Base-by-base conservation (phyloP, 2,888 invertebrate species). In the Drosophila tanythrix region DNA sequence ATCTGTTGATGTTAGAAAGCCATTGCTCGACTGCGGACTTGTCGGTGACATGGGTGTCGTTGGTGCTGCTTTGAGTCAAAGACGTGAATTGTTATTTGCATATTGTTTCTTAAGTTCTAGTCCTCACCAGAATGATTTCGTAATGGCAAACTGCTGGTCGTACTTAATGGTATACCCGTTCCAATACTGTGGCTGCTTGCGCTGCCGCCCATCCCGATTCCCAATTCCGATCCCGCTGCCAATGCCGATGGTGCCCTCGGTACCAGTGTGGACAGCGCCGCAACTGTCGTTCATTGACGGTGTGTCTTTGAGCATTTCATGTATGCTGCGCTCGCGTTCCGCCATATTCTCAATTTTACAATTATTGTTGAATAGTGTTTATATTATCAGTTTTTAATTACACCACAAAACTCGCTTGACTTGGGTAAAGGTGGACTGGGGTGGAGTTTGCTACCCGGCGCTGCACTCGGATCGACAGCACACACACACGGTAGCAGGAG, bases 241-340 rank as follows among this genome's bases (percentile, higher is more conserved):
- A 7, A 58, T 73, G 35, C 70, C 73, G 11, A 72, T 53, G 52
- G 74, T 82, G 35, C 63, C 95, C 87, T 96, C 96, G 13, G 96
- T 96, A 70, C 96, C 96, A 18, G 96, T 95, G 79, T 96, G 96
- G 80, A 96, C 95, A 40, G 96, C 96, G 90, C 95, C 96, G 83
- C 95, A 96, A 79, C 95, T 96, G 89, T 96, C 96, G 79, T 96
- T 96, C 90, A 96, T 94, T 43, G 96, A 95, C 57, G 97, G 96
- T 52, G 97, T 96, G 90, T 97, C 97, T 92, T 97, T 97, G 71
- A 97, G 93, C 97, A 97, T 97, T 94, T 97, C 97, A 92, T 97
- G 97, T 91, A 97, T 97, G 86, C 93, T 93, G 53, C 93, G 89
- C 77, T 93, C 93, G 40, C 93, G 89, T 81, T 93, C 93, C 70